Evolutionary conservation across 1,140 invertebrate genomes (phyloP).

Genomic region (Mercenaria mercenaria): DNA sequence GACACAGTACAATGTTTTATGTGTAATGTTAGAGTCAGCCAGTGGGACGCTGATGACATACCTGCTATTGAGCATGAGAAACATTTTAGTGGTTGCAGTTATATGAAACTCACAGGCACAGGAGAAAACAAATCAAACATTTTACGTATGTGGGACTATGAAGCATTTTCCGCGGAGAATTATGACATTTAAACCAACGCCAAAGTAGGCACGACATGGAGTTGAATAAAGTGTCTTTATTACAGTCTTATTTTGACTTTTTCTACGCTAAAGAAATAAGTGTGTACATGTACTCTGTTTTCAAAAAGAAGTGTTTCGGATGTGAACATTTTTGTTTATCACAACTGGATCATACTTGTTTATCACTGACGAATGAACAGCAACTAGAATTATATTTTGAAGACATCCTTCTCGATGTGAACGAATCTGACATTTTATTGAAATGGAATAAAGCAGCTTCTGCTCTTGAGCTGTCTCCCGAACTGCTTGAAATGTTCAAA

Average conservation of each 20-base stretch:
- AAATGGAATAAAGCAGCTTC: no score
- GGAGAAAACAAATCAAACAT: neutral
- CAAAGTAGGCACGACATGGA: neutral
- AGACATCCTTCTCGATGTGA: no score
- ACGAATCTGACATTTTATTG: no score
- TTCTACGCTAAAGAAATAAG: slow-evolving; percentile 54
- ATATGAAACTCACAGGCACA: slow-evolving; percentile 29
- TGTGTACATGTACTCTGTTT: slow-evolving; percentile 27
- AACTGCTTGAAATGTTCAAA: no score
- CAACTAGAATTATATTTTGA: no score
- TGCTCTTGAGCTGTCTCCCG: no score
- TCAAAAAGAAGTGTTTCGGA: slow-evolving; percentile 40
- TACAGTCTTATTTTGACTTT: slow-evolving; percentile 50
- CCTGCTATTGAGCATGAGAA: slow-evolving; percentile 14
- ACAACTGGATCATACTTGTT: no score
- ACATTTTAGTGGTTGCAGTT: neutral
- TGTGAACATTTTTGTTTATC: slow-evolving; percentile 37
- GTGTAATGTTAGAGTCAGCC: neutral
- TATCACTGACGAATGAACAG: no score
- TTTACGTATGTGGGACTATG: neutral
- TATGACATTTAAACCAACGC: neutral
- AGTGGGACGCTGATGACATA: neutral
- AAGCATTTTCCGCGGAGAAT: neutral
- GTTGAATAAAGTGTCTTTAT: slow-evolving; percentile 20
- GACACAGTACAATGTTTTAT: slow-evolving; percentile 34